Conservation (phyloP, 2,888 invertebrate genomes). For the Chymomyza procnemis region DNA sequence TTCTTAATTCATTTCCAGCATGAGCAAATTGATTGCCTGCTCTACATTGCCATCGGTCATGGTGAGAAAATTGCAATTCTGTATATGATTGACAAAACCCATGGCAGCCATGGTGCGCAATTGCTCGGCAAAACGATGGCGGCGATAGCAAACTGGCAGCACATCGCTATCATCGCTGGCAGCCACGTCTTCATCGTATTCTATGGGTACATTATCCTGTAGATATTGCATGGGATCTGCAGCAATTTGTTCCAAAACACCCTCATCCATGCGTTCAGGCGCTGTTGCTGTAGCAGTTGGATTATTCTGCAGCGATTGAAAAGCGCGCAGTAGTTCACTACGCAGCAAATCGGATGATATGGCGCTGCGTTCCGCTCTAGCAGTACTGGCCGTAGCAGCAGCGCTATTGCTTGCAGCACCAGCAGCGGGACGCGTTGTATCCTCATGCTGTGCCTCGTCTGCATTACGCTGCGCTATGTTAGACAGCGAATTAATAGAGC, state of each 20-base stretch:
- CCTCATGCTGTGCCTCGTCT: conserved; percentile 55
- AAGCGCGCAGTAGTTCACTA: conserved; percentile 80
- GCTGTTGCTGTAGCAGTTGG: conserved; percentile 4
- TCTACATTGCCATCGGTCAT: conserved; percentile 90
- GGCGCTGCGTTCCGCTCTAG: conserved; percentile 2
- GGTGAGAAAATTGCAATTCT: conserved; percentile 91
- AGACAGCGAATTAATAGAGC: conserved; percentile 76
- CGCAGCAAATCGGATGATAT: conserved; percentile 90
- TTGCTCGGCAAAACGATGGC: conserved; percentile 80
- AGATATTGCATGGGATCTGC: conserved; percentile 9
- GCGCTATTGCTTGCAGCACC: not conserved
- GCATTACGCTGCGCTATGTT: conserved; percentile 77
- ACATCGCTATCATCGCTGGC: conserved; percentile 54
- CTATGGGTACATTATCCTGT: conserved; percentile 24
- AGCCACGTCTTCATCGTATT: conserved; percentile 37
- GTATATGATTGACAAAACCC: conserved; percentile 90
- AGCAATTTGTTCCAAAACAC: conserved; percentile 6
- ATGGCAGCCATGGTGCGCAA: conserved; percentile 92
- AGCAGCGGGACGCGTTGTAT: conserved; percentile 30
- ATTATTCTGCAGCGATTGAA: conserved; percentile 43
- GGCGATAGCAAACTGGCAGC: conserved; percentile 66
- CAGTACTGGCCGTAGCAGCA: conserved; percentile 19
- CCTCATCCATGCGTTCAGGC: conserved; percentile 50
- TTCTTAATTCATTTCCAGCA: conserved; percentile 78
- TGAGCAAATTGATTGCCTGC: conserved; percentile 93